These are phyloP conservation scores for Ifrita kowaldi DNA, from an alignment of 2,113 vertebrate genomes.

Conservation along the genomic window DNA sequence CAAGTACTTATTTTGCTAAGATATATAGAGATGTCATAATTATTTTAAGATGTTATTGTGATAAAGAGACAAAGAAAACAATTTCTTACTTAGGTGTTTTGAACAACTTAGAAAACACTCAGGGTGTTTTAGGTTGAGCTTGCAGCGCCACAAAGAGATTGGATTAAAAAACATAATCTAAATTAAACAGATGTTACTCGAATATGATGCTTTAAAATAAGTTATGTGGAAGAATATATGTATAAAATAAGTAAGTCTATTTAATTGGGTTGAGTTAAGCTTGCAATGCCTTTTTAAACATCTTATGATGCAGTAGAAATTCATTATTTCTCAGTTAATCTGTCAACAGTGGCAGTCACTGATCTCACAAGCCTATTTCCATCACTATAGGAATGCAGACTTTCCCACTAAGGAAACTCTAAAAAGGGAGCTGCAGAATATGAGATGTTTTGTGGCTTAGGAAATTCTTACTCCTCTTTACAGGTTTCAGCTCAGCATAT, in stretches of 20 bases:
- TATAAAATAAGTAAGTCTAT: not conserved
- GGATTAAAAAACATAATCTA: not conserved
- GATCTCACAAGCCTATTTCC: not conserved
- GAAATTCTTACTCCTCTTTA: not conserved
- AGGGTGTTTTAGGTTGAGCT: not conserved
- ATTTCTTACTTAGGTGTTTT: not conserved
- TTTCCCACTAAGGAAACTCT: not conserved
- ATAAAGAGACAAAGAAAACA: constrained; percentile 19
- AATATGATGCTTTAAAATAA: not conserved
- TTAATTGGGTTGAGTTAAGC: not conserved
- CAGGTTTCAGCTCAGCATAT: not conserved
- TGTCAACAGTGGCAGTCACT: not conserved
- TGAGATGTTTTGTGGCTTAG: not conserved
- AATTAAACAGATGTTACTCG: not conserved
- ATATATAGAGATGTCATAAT: constrained; percentile 3
- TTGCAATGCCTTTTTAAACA: not conserved
- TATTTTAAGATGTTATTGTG: constrained; percentile 32
- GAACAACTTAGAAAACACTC: not conserved
- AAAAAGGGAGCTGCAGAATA: not conserved
- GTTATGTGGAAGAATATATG: not conserved
- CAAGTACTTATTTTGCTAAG: not conserved
- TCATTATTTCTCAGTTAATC: not conserved
- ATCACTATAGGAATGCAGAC: not conserved
- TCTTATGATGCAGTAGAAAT: not conserved
- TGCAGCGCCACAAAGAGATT: not conserved